Conservation (phyloP, 2,797 vertebrate genomes). For the Labroides dimidiatus region DNA sequence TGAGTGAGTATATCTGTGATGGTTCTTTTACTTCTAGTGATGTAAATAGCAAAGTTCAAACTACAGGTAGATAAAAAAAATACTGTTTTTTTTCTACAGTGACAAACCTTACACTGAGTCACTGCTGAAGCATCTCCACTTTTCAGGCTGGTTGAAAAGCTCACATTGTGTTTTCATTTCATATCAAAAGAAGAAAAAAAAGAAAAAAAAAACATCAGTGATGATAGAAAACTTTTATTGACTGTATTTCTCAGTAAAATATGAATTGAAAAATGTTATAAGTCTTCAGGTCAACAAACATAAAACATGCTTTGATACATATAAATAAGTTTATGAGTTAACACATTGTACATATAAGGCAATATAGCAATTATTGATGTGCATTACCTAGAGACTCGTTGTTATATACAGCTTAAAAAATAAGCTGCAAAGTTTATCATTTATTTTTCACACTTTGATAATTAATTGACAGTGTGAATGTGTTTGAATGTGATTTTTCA, state of each 20-base stretch:
- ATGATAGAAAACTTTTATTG: not conserved
- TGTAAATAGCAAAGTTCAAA: slow-evolving; percentile 17
- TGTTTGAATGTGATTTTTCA: slow-evolving; percentile 15
- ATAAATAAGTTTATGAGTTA: not conserved
- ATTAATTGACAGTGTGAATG: no score
- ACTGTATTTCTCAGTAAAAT: not conserved
- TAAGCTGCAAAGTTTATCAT: no score
- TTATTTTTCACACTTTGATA: no score
- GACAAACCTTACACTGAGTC: not conserved
- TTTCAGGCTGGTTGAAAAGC: not conserved
- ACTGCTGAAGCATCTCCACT: slow-evolving; percentile 3
- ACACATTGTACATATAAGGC: slow-evolving; percentile 1
- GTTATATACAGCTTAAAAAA: no score
- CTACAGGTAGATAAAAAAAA: slow-evolving; percentile 15
- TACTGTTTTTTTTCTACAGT: not conserved
- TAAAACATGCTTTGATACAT: no score
- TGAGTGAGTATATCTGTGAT: not conserved
- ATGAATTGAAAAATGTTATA: not conserved
- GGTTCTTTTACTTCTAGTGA: not conserved
- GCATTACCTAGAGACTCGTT: not conserved
- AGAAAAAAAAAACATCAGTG: not conserved
- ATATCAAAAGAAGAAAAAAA: not conserved
- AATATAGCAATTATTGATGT: slow-evolving; percentile 8
- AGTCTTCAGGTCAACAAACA: not conserved
- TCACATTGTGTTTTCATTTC: not conserved